phyloP scores from a whole-genome alignment of 1,140 invertebrate species.

The Bombus breviceps region DNA sequence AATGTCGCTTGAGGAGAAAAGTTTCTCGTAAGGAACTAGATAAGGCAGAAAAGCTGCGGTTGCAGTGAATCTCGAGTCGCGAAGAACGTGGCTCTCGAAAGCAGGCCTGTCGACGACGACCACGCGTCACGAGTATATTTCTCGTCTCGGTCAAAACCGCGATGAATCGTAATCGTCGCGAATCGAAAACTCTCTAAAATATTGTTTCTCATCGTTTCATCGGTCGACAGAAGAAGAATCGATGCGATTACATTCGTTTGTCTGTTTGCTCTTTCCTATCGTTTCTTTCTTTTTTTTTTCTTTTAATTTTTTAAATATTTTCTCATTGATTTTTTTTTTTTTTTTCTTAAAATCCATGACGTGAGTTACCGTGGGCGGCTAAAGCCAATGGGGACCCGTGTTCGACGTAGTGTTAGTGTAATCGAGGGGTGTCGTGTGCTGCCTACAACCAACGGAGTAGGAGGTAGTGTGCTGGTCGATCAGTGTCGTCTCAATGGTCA shows the following conservation, averaged over 20 bases:
- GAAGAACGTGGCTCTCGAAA: constrained; percentile 23
- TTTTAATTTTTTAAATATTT: not conserved
- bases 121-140: constrained; percentile 28
- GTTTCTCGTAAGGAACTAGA: not conserved
- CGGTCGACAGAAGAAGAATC: constrained; percentile 29
- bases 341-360: constrained; percentile 80
- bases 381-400: constrained; percentile 82
- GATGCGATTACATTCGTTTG: constrained; percentile 41
- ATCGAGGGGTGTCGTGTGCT: constrained; percentile 82
- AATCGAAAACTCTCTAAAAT: not conserved
- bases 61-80: constrained; percentile 9
- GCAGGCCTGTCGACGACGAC: constrained; percentile 64
- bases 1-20: constrained; percentile 8
- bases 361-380: constrained; percentile 82
- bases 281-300: not conserved
- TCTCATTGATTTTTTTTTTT: constrained; percentile 6
- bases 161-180: not conserved
- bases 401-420: constrained; percentile 83
- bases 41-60: constrained; percentile 38
- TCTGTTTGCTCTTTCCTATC: constrained; percentile 34
- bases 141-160: constrained; percentile 11
- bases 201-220: not conserved
- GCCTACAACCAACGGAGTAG: constrained; percentile 81
- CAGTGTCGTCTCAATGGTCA: constrained; percentile 82
- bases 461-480: constrained; percentile 81